phyloP scores from a whole-genome alignment of 1,140 invertebrate species.

The Anastrepha ludens region DNA sequence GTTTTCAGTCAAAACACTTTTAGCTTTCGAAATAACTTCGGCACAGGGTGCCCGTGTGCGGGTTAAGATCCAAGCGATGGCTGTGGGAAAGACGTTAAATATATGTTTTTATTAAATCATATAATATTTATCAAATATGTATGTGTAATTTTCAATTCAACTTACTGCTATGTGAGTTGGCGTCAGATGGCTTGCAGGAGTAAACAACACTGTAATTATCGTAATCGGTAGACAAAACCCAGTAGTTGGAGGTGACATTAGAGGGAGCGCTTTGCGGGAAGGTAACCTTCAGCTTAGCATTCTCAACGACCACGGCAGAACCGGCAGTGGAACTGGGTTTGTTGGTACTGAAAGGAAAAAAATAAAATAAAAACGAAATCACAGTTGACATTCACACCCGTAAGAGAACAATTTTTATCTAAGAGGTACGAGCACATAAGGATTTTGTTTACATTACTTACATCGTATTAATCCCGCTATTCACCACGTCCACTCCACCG shows the following conservation, averaged over 20 bases:
- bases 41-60: not conserved
- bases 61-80: not conserved
- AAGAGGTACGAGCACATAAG: not conserved
- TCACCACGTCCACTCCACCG: slow-evolving; percentile 78
- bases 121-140: not conserved
- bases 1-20: not conserved
- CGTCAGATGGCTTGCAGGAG: not conserved
- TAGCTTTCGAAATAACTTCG: not conserved
- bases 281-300: slow-evolving; percentile 51
- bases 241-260: slow-evolving; percentile 45
- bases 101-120: not conserved
- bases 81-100: not conserved
- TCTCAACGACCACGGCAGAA: slow-evolving; percentile 28
- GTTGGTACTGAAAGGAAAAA: not conserved
- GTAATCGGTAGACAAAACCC: slow-evolving; percentile 57
- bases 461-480: slow-evolving; percentile 75
- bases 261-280: slow-evolving; percentile 22
- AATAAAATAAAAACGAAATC: not conserved
- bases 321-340: not conserved
- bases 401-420: too few relatives aligned
- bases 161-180: slow-evolving; percentile 25
- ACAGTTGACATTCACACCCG: not conserved
- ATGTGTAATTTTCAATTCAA: not conserved
- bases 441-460: slow-evolving; percentile 17
- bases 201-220: slow-evolving; percentile 54